These are phyloP conservation scores for Zaprionus ghesquierei DNA, from an alignment of 1,140 invertebrate species.

Conservation along the genomic window DNA sequence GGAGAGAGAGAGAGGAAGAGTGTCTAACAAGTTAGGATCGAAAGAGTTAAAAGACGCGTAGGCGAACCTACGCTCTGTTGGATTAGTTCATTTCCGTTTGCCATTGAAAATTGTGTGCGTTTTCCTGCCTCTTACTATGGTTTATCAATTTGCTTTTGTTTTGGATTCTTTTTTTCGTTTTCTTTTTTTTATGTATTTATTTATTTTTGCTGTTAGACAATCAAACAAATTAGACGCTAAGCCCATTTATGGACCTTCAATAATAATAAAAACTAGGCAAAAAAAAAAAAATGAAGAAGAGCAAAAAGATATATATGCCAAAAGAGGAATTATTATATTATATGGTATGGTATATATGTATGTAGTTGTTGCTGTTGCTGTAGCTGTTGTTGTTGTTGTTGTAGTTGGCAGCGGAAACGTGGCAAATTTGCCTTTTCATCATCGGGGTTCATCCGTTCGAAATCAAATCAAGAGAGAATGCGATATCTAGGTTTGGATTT, in stretches of 20 bases:
- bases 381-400: conserved; percentile 4
- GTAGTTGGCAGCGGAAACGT: conserved; percentile 56
- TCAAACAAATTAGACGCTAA: conserved; percentile 79
- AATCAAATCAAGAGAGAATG: conserved; percentile 23
- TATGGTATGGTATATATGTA: conserved; percentile 14
- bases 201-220: conserved; percentile 74
- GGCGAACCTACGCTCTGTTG: neutral
- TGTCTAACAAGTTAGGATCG: neutral
- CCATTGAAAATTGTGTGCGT: neutral
- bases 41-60: neutral
- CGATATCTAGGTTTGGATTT: neutral
- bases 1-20: neutral
- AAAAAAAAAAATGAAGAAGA: conserved; percentile 52
- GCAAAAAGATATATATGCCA: conserved; percentile 42
- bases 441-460: conserved; percentile 32
- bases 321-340: conserved; percentile 70
- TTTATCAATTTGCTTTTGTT: conserved; percentile 39
- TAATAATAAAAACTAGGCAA: conserved; percentile 68
- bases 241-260: conserved; percentile 65
- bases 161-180: conserved; percentile 49
- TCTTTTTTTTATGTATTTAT: conserved; percentile 34
- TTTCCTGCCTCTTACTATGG: conserved; percentile 18
- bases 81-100: conserved; percentile 10
- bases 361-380: neutral
- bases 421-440: conserved; percentile 28